Percentiles rank a stretch among this genome's conserved stretches.
phyloP scores from a whole-genome alignment of 2,113 vertebrate species.

The Nansenia antarctica region DNA sequence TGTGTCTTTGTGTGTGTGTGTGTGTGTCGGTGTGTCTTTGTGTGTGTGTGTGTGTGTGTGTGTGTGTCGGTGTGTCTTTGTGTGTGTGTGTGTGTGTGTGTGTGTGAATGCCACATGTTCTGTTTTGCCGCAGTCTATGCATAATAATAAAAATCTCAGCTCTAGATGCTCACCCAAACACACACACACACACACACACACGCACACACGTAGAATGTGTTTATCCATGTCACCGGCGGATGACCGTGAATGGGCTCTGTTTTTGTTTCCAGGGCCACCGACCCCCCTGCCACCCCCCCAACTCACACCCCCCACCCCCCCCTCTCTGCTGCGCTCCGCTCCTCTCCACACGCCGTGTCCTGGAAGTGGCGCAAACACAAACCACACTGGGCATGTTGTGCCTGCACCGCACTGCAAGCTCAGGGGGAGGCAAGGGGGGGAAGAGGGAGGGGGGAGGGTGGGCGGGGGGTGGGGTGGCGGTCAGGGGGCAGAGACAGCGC shows the following conservation, averaged over 20 bases:
- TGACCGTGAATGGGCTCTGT: constrained; percentile 55
- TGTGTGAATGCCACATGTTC: constrained; percentile 26
- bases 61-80: too few species aligned
- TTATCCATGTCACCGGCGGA: constrained; percentile 62
- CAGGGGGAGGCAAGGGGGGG: constrained; percentile 45
- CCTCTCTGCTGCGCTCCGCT: too few species aligned
- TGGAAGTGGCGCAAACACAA: constrained; percentile 70
- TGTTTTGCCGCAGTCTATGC: constrained; percentile 13
- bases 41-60: too few species aligned
- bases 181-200: background rate
- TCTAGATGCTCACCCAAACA: too few species aligned
- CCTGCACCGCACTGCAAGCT: constrained; percentile 58
- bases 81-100: constrained; percentile 11
- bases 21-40: too few species aligned
- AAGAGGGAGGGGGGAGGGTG: too few species aligned
- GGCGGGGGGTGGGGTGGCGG: too few species aligned
- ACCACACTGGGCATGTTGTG: constrained; percentile 66
- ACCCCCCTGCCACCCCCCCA: too few species aligned
- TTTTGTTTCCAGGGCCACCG: constrained; percentile 73
- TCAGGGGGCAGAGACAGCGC: constrained; percentile 27
- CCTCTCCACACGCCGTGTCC: too few species aligned
- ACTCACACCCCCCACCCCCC: too few species aligned
- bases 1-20: too few species aligned
- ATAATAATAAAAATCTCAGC: constrained; percentile 15
- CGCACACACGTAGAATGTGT: constrained; percentile 18